Conservation (phyloP, 2,113 vertebrate species). For the Lontra canadensis region DNA sequence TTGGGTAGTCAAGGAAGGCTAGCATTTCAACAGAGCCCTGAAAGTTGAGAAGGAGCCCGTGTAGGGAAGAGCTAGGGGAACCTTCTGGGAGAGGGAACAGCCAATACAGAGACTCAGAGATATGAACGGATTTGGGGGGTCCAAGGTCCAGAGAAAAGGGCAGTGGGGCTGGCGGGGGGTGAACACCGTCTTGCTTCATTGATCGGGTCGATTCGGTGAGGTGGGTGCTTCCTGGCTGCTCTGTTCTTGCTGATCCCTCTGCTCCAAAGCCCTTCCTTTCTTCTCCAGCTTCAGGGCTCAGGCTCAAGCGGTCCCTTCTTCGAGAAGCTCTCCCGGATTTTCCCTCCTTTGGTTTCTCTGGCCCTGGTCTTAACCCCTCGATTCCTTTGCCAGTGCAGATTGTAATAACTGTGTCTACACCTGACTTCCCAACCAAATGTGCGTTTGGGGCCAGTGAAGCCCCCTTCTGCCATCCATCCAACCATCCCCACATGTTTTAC, state of each 20-base stretch:
- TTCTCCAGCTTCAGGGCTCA: not conserved
- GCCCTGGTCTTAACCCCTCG: not conserved
- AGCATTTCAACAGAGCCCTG: not conserved
- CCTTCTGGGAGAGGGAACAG: not conserved
- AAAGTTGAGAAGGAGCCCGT: not conserved
- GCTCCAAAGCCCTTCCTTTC: not conserved
- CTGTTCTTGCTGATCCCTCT: not conserved
- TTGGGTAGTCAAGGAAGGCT: not conserved
- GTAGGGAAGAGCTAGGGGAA: not conserved
- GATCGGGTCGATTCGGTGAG: rapidly evolving
- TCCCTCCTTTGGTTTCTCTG: not conserved
- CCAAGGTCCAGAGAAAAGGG: not conserved
- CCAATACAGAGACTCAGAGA: not conserved
- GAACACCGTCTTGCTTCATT: rapidly evolving
- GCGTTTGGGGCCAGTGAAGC: not conserved
- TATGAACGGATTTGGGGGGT: not conserved
- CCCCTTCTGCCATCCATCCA: not conserved
- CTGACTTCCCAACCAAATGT: not conserved
- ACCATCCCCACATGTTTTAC: not conserved
- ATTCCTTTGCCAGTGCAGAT: not conserved
- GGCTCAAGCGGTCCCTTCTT: not conserved
- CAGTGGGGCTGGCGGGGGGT: not conserved
- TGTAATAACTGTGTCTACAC: not conserved
- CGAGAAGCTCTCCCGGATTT: not conserved
- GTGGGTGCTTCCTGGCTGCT: rapidly evolving